Evolutionary conservation across 2,113 vertebrate species (phyloP).

Genomic region (Chaetops frenatus): DNA sequence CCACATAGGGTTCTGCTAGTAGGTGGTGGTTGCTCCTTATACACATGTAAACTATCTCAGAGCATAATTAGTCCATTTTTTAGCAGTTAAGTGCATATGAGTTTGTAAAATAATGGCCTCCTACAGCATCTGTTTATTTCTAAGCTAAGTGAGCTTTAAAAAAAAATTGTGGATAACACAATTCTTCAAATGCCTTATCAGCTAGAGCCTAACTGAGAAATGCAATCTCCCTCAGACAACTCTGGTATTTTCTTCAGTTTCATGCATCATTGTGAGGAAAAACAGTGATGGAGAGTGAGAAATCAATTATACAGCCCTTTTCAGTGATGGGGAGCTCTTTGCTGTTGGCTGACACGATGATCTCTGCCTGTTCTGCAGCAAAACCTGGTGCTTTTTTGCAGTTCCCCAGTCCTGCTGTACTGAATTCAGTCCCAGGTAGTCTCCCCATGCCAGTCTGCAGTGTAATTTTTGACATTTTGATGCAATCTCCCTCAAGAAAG

Average conservation of each 20-base stretch:
- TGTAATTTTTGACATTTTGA: rapidly evolving
- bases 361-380: not conserved
- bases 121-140: not conserved
- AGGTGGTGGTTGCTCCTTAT: not conserved
- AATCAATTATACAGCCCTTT: not conserved
- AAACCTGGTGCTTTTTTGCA: not conserved
- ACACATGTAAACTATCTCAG: not conserved
- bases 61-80: not conserved
- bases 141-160: not conserved
- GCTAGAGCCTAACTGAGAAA: not conserved
- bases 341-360: not conserved
- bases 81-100: not conserved
- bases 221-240: not conserved
- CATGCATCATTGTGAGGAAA: not conserved
- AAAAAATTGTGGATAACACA: not conserved
- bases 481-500: not conserved
- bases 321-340: not conserved
- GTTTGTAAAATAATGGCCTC: not conserved
- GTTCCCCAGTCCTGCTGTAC: not conserved
- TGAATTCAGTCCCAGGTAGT: not conserved
- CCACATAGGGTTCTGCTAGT: not conserved
- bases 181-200: not conserved
- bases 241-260: not conserved
- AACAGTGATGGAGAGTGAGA: not conserved
- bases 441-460: not conserved